Evolutionary conservation across 2,888 invertebrate species (phyloP), one percentile per base, ranked within the genome.

Genomic region (Epinotia ramella): DNA sequence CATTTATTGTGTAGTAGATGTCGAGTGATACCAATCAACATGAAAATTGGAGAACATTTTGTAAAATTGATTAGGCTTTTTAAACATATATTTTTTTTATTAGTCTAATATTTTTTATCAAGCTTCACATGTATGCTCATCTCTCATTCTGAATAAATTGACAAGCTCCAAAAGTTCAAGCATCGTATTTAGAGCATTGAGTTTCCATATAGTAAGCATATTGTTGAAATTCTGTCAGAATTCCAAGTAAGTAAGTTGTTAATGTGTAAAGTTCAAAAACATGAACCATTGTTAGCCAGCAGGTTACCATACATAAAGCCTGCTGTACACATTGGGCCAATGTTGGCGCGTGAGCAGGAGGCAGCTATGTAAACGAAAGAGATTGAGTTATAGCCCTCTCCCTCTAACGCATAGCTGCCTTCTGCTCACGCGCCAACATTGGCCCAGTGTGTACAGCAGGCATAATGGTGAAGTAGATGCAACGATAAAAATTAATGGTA

Each of bases 1-100:
- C 84, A 85, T 82, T 66, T 68, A 81, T 79, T 76, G 72, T 73
- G 77, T 67, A 60, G 44, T 70, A 60, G 70, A 68, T 20, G 7
- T 24, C 28, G 44, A 49, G 73, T 78, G 78, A 78, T 79, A 79
- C 73, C 66, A 72, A 78, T 71, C 53, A 69, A 20, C 68, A 69
- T 56, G 16, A 40, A 40, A 40, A 57, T 71, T 44, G 28, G 12
- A 64, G 49, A 56, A 33, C 0, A 12, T 56, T 66, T 66, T 66
- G 11, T 18, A 13, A n/a, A 12, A 40, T 49, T 16, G 49, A 5
- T 16, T 5, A 16, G 3, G 13, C n/a, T 7, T 6, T 49, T 13
- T 16, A 49, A 49, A 49, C 33, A 7, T 6, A 5, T 5, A 28
- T 7, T 6, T 33, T 33, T 33, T 33, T 33, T 33, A 7, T 33